Evolutionary conservation across 2,797 vertebrate genomes (phyloP).

Genomic region (Simalia tracyae): DNA sequence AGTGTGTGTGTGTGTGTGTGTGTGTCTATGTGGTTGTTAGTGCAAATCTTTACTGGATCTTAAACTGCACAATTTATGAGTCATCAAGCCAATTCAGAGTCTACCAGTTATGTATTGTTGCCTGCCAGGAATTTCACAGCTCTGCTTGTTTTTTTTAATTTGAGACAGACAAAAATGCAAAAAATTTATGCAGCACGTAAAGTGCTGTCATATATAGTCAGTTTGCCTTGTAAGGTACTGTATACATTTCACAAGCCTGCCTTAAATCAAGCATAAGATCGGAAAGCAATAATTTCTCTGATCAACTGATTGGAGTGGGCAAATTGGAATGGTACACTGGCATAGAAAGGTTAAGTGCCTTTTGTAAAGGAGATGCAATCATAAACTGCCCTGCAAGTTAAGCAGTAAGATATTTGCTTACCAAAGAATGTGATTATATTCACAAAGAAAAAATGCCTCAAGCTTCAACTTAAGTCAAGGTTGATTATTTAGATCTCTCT

Average conservation of each 20-base stretch:
- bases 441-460: conserved; percentile 43
- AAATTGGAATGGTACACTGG: neutral
- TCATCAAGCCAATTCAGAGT: neutral
- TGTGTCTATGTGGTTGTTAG: neutral
- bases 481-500: conserved; percentile 40
- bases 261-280: neutral
- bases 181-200: neutral
- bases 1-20: neutral
- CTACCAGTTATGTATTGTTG: neutral
- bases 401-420: conserved; percentile 27
- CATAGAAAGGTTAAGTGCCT: neutral
- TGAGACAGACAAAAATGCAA: neutral
- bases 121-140: neutral
- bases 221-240: neutral
- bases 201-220: neutral
- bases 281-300: neutral
- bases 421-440: conserved; percentile 29
- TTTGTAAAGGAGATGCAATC: neutral
- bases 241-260: neutral
- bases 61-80: neutral
- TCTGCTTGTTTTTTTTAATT: neutral
- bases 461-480: conserved; percentile 38
- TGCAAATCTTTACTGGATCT: neutral
- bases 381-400: neutral
- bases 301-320: neutral